Evolutionary conservation across 2,888 invertebrate species (phyloP), one percentile per base, ranked within the genome.

Genomic region (Lepidonotus clava): DNA sequence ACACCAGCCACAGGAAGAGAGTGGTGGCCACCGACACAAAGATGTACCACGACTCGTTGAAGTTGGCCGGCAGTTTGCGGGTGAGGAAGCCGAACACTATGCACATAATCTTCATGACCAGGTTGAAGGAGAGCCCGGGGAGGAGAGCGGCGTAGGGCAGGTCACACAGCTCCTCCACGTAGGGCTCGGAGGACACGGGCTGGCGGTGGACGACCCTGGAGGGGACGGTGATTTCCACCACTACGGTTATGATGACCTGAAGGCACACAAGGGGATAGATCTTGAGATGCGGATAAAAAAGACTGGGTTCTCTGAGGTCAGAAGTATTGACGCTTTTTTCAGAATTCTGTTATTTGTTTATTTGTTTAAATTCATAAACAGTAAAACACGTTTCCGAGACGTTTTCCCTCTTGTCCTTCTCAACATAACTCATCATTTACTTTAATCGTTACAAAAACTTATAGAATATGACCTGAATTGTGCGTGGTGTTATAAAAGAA

Each of bases 111-210:
- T 87, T 71, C 40, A 88, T 46, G 56, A 84, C 14, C 41, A 88
- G 76, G 84, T 89, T 89, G 86, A 87, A 86, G 36, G 89, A 88
- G 18, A 92, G 88, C 0, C 92, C 91, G 0, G 90, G 84, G 36
- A 92, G 87, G 32, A 92, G 88, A 51, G 90, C 89, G 6, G 87
- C 87, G n/a, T 89, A 84, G 0, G 91, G 91, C 36, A 91, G 89
- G 38, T 88, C 87, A 86, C 92, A 92, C 83, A 87, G 88, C 85
- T 90, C 84, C 86, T 91, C 91, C 51, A 91, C 91, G 84, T 89
- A 89, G 46, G 89, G 88, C 84, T 90, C 89, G 8, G 89, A 91
- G 36, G 83, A 61, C 61, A 90, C 87, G 0, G 91, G 91, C 90
- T 91, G 90, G 4, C 41, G 24, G 18, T 51, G 34, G 4, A 24